A percentile compares a stretch with the other conserved stretches of the same genome.
Conservation (phyloP, 2,888 invertebrate genomes). For the Anaspis maculata region DNA sequence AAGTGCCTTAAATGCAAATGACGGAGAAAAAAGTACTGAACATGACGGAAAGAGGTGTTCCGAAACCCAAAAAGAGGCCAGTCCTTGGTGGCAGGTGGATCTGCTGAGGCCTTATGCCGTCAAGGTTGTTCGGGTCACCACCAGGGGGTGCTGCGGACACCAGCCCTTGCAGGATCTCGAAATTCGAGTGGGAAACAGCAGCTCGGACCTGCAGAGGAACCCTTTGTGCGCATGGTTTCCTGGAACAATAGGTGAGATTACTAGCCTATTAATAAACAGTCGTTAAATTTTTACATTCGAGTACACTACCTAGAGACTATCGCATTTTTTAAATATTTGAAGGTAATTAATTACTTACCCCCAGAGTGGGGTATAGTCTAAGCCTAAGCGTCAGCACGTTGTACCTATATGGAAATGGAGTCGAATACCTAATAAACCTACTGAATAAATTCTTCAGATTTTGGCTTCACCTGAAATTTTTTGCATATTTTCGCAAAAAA, state of each 20-base stretch:
- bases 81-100: constrained; percentile 92
- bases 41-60: constrained; percentile 84
- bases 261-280: no score
- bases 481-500: no score
- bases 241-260: constrained; percentile 68
- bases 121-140: constrained; percentile 78
- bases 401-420: no score
- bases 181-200: constrained; percentile 86
- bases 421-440: no score
- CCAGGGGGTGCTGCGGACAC: constrained; percentile 76
- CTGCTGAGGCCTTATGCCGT: constrained; percentile 75
- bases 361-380: neutral
- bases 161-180: constrained; percentile 84
- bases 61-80: constrained; percentile 81
- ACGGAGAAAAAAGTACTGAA: constrained; percentile 74
- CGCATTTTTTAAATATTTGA: no score
- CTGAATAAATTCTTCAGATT: no score
- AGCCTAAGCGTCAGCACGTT: neutral
- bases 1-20: constrained; percentile 75
- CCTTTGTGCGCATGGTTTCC: constrained; percentile 92
- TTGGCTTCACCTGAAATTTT: no score
- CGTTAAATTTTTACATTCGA: no score
- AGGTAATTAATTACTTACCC: no score
- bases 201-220: constrained; percentile 76
- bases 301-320: no score